Percentiles rank a stretch among this genome's conserved stretches.
These are phyloP conservation scores for Petrocephalus microphthalmus DNA, from an alignment of 2,113 vertebrate species.

Conservation along the genomic window DNA sequence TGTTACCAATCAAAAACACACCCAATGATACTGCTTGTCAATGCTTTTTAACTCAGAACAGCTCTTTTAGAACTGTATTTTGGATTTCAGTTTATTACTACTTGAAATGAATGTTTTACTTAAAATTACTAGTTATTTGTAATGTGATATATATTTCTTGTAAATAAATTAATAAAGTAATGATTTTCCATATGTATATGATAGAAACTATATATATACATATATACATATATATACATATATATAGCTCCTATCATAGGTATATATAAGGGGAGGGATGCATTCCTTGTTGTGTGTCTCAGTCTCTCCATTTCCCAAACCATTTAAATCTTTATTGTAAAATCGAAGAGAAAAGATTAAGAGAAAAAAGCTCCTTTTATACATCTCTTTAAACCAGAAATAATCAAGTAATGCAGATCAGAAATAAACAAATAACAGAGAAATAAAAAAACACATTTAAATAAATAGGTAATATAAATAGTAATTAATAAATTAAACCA, in stretches of 20 bases:
- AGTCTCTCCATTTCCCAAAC: neutral
- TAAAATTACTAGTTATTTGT: neutral
- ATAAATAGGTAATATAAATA: conserved; percentile 60
- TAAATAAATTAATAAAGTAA: neutral
- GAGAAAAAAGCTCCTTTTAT: conserved; percentile 65
- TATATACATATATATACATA: too few relatives aligned
- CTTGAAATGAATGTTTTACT: neutral
- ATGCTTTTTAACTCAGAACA: neutral
- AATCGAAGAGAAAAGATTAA: conserved; percentile 74
- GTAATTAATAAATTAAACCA: conserved; percentile 27
- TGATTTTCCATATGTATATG: neutral
- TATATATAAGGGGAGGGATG: neutral
- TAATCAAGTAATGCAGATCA: conserved; percentile 41
- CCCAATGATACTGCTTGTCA: neutral
- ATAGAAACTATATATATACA: neutral
- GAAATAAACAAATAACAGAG: conserved; percentile 41
- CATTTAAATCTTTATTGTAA: conserved; percentile 74
- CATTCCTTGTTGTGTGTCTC: neutral
- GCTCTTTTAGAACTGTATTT: neutral
- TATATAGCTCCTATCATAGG: too few relatives aligned
- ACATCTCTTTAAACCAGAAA: conserved; percentile 47
- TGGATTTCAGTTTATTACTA: neutral
- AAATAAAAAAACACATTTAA: conserved; percentile 39
- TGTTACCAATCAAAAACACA: neutral
- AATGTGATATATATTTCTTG: neutral